Evolutionary conservation across 2,113 vertebrate species (phyloP).

Genomic region (Tinamus guttatus): DNA sequence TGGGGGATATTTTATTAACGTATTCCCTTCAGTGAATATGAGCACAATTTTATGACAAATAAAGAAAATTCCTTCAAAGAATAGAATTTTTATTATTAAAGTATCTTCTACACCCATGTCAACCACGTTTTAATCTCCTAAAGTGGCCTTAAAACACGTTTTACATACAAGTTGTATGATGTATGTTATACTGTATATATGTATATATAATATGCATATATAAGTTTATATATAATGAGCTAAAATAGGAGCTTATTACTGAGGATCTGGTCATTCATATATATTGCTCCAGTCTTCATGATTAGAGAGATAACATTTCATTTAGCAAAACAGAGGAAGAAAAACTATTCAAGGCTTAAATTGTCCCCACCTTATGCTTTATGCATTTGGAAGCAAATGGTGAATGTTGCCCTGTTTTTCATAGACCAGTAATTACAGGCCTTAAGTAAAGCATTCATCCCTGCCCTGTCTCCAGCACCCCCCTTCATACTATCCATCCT

Average conservation of each 20-base stretch:
- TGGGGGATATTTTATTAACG: background rate
- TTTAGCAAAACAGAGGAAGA: background rate
- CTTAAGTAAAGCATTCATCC: fast-evolving
- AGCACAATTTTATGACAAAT: background rate
- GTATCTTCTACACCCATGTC: background rate
- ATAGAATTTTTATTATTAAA: fast-evolving
- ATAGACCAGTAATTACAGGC: background rate
- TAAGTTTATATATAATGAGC: no score
- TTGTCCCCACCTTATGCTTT: background rate
- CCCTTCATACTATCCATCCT: fast-evolving
- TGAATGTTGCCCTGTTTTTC: background rate
- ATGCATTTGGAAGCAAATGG: background rate
- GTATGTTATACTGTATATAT: background rate
- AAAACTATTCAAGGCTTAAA: background rate
- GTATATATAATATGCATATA: no score
- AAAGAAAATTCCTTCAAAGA: background rate
- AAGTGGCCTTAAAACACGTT: background rate
- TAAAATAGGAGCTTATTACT: background rate
- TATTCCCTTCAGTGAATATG: background rate
- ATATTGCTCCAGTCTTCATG: background rate
- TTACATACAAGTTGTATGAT: background rate
- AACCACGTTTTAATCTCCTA: background rate
- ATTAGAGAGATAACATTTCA: background rate
- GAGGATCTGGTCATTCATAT: background rate
- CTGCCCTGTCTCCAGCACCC: background rate